phyloP scores from a whole-genome alignment of 1,140 invertebrate species.

The Heliconius himera region DNA sequence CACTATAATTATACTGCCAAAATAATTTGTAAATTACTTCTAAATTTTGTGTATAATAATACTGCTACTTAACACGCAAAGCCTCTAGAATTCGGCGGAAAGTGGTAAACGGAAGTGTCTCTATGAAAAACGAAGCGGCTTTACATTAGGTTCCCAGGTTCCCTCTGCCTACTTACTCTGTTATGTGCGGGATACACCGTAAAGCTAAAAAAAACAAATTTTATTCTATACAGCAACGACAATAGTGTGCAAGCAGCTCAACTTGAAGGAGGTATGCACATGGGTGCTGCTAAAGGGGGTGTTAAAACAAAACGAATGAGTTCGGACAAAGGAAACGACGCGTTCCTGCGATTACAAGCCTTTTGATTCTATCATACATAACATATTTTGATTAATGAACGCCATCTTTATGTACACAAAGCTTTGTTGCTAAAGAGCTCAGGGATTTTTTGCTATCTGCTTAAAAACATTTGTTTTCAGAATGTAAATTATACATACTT shows the following conservation, averaged over 20 bases:
- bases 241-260: slow-evolving; percentile 40
- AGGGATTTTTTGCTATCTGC: slow-evolving; percentile 37
- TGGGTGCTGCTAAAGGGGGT: slow-evolving; percentile 77
- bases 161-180: too few relatives aligned
- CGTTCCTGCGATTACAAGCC: slow-evolving; percentile 62
- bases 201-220: background rate
- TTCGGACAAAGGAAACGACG: slow-evolving; percentile 76
- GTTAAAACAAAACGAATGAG: slow-evolving; percentile 81
- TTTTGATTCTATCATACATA: slow-evolving; percentile 74
- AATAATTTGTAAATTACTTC: too few relatives aligned
- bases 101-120: too few relatives aligned
- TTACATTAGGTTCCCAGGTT: too few relatives aligned
- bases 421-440: slow-evolving; percentile 45
- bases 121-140: too few relatives aligned
- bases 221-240: background rate
- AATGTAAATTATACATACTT: slow-evolving; percentile 23
- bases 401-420: slow-evolving; percentile 54
- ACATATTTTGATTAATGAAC: slow-evolving; percentile 79
- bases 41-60: too few relatives aligned
- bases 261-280: slow-evolving; percentile 69
- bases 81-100: too few relatives aligned
- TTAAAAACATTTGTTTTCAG: slow-evolving; percentile 32
- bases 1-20: too few relatives aligned
- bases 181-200: too few relatives aligned
- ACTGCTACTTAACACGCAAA: too few relatives aligned